Evolutionary conservation across 2,797 vertebrate genomes (phyloP), one percentile per base, ranked within the genome.

Genomic region (Hoplostethus atlanticus): DNA sequence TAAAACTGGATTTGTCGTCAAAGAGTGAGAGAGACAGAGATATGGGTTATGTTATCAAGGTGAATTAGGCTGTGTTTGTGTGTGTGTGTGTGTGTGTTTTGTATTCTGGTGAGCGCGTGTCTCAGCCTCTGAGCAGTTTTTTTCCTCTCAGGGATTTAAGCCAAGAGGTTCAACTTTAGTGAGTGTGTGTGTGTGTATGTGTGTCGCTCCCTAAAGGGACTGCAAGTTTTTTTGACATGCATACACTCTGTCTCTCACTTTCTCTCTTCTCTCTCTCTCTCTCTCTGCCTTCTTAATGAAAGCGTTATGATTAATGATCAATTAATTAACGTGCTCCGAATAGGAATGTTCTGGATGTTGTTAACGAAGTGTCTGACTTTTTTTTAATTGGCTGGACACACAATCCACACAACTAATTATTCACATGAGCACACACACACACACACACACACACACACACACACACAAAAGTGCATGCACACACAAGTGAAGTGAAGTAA

Each of bases 311-410:
- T 51, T 73, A 76, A 61, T 62, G 44, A 47, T 63, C 59, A 21
- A 52, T 68, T 77, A 68, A 81, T 77, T 71, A 78, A 64, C 11
- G 63, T 48, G 16, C 34, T 38, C 52, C 56, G 68, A 61, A 68
- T 25, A 51, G 47, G 53, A 62, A 30, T 42, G 46, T 54, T 64
- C 53, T 63, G 21, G 53, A 68, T 59, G 44, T 59, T 68, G 62
- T 52, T 51, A 40, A 66, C 40, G 38, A 64, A 60, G 57, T 46
- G 51, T 21, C 28, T 60, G 63, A 71, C 50, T 61, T 74, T n/a
- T 64, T 71, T 21, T 21, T 21, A 75, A 77, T 74, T 63, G 66
- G 0, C 25, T 51, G 46, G 17, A 58, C n/a, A 36, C 62, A 66
- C 28, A 56, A 51, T 65, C 53, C 54, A 47, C 65, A 60, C 38